phyloP scores from a whole-genome alignment of 2,797 vertebrate species.

The Enteromius afrohamiltoni region DNA sequence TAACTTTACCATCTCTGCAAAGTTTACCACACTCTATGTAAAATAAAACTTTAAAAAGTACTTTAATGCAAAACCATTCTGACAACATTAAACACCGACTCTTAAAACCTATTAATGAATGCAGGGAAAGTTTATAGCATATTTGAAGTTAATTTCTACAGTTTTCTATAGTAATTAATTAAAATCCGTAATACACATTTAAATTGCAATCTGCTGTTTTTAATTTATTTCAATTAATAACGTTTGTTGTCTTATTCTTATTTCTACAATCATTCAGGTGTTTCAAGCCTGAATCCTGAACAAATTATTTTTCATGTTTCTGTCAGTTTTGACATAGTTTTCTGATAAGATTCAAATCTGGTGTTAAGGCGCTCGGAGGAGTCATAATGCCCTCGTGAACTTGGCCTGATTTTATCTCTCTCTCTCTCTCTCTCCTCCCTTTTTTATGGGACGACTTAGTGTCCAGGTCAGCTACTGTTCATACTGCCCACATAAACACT shows the following conservation, averaged over 20 bases:
- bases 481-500: conserved; percentile 62
- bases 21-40: neutral
- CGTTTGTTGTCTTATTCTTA: neutral
- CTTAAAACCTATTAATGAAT: neutral
- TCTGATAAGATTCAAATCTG: conserved; percentile 44
- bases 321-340: neutral
- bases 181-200: neutral
- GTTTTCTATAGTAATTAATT: neutral
- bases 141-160: neutral
- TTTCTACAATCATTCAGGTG: neutral
- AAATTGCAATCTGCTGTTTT: neutral
- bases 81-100: neutral
- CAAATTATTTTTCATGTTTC: neutral
- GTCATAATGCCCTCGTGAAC: conserved; percentile 57
- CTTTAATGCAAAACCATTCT: neutral
- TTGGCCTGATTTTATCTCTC: conserved; percentile 58
- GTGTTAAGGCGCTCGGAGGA: conserved; percentile 20
- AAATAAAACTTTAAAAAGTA: conserved; percentile 3
- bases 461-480: conserved; percentile 62
- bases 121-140: neutral
- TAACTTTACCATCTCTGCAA: neutral
- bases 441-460: conserved; percentile 54
- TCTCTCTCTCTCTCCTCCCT: conserved; percentile 52
- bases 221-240: neutral
- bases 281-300: neutral